Conservation (phyloP, 92 coral and sea anemone genomes). For the Galaxea fascicularis region DNA sequence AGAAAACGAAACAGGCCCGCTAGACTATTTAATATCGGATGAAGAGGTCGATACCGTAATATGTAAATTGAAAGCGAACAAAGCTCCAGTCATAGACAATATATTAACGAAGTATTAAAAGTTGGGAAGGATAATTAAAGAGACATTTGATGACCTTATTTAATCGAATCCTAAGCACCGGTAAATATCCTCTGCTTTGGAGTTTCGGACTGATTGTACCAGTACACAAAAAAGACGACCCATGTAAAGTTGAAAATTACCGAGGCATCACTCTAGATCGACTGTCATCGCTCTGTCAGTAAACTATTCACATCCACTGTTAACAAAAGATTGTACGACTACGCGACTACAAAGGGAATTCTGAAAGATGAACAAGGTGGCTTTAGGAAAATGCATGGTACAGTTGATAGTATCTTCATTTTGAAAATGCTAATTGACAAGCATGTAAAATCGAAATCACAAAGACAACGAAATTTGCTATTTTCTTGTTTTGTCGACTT, state of each 20-base stretch:
- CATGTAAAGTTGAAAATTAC: neutral
- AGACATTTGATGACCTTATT: slow-evolving; percentile 34
- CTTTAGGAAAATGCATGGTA: too few relatives aligned
- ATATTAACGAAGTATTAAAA: slow-evolving; percentile 61
- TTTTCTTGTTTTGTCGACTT: too few relatives aligned
- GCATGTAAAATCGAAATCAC: too few relatives aligned
- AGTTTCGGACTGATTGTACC: slow-evolving; percentile 15
- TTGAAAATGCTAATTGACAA: too few relatives aligned
- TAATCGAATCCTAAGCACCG: slow-evolving; percentile 41
- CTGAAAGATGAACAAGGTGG: too few relatives aligned
- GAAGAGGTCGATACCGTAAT: neutral
- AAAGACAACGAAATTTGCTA: too few relatives aligned
- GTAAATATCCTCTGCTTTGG: slow-evolving; percentile 21
- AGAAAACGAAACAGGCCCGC: too few relatives aligned
- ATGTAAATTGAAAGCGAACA: slow-evolving; percentile 51
- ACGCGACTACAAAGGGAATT: too few relatives aligned
- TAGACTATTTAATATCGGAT: too few relatives aligned
- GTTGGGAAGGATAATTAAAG: slow-evolving; percentile 30
- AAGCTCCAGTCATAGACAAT: slow-evolving; percentile 58
- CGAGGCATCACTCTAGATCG: slow-evolving; percentile 11
- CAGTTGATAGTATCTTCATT: too few relatives aligned
- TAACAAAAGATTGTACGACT: neutral
- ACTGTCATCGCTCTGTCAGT: neutral
- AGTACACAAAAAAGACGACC: too few relatives aligned
- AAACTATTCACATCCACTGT: neutral